Evolutionary conservation across 2,113 vertebrate species (phyloP).

Genomic region (Pandion haliaetus): DNA sequence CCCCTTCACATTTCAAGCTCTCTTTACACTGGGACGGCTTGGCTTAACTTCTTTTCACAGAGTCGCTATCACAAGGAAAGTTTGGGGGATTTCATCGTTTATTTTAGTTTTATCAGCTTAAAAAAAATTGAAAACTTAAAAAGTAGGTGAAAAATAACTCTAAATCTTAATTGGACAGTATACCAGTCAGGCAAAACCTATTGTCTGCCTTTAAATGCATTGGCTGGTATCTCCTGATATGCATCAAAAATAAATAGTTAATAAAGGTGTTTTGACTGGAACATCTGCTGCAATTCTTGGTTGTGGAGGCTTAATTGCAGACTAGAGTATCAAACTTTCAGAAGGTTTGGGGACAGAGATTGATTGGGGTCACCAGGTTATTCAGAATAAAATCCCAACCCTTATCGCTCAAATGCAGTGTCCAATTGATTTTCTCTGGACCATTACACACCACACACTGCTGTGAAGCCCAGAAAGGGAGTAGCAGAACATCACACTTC

Average conservation of each 20-base stretch:
- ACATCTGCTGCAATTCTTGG: slow-evolving; percentile 86
- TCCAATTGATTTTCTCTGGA: slow-evolving; percentile 92
- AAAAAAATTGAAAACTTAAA: neutral
- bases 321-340: slow-evolving; percentile 73
- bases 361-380: slow-evolving; percentile 86
- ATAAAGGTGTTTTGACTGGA: slow-evolving; percentile 74
- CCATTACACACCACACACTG: slow-evolving; percentile 80
- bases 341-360: slow-evolving; percentile 85
- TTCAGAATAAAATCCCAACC: slow-evolving; percentile 75
- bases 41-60: neutral
- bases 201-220: neutral
- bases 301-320: slow-evolving; percentile 75
- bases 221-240: slow-evolving; percentile 18
- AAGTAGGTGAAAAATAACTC: neutral
- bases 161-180: neutral
- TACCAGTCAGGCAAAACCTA: neutral
- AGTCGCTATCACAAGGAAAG: neutral
- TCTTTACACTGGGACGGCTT: neutral
- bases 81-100: neutral
- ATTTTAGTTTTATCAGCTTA: neutral
- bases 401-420: slow-evolving; percentile 84
- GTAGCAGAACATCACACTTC: slow-evolving; percentile 36
- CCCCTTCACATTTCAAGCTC: neutral
- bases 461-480: neutral
- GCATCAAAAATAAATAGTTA: slow-evolving; percentile 69